Percentiles rank a stretch among this genome's conserved stretches.
phyloP scores from a whole-genome alignment of 2,797 vertebrate species.

The Rhincodon typus region DNA sequence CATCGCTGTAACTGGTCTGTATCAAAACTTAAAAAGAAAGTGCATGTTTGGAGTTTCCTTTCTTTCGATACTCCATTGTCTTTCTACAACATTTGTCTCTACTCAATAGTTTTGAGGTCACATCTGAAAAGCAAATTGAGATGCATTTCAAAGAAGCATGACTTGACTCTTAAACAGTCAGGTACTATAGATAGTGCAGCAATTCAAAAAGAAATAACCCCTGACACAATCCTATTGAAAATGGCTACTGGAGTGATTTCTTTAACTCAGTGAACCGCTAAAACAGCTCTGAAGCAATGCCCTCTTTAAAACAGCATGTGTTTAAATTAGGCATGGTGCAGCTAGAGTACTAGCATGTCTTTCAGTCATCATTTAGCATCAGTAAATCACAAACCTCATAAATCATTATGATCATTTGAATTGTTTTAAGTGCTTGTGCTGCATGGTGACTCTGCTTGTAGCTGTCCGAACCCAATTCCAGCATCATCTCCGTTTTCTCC shows the following conservation, averaged over 20 bases:
- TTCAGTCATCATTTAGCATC: neutral
- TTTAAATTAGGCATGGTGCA: neutral
- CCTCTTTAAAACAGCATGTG: neutral
- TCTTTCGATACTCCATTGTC: slow-evolving; percentile 11
- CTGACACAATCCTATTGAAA: slow-evolving; percentile 17
- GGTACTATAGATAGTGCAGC: neutral
- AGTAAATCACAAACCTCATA: neutral
- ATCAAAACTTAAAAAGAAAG: slow-evolving; percentile 25
- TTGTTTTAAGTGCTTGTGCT: neutral
- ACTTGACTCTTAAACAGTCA: slow-evolving; percentile 14
- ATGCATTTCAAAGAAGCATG: slow-evolving; percentile 30
- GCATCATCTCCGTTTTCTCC: neutral
- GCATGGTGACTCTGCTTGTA: neutral
- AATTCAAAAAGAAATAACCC: neutral
- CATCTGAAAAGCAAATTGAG: slow-evolving; percentile 35
- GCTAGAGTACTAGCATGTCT: too few relatives aligned
- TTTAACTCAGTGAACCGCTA: neutral
- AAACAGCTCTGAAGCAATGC: neutral
- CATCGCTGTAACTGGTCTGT: slow-evolving; percentile 12
- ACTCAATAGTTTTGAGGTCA: slow-evolving; percentile 5
- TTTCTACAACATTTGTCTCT: slow-evolving; percentile 28
- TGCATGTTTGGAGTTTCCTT: slow-evolving; percentile 24
- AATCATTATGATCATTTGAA: neutral
- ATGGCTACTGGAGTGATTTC: slow-evolving; percentile 4
- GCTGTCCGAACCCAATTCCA: neutral